phyloP scores from a whole-genome alignment of 1,140 invertebrate species.

The Saccostrea echinata region DNA sequence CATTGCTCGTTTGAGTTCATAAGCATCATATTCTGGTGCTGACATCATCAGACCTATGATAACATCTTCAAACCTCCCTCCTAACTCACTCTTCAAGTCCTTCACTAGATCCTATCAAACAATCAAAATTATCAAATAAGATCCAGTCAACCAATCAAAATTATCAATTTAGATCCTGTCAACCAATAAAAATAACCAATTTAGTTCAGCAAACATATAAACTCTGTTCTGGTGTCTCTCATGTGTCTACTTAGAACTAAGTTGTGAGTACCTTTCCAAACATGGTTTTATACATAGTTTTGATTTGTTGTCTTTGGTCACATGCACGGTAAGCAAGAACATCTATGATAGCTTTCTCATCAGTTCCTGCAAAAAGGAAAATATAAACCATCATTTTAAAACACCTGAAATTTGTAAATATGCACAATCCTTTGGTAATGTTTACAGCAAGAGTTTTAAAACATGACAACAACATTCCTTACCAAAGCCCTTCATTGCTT shows the following conservation, averaged over 20 bases:
- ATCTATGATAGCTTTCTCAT: constrained; percentile 95
- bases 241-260: background rate
- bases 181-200: background rate
- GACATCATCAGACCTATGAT: constrained; percentile 74
- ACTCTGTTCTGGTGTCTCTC: background rate
- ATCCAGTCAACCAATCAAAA: background rate
- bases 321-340: constrained; percentile 91
- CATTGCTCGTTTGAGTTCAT: constrained; percentile 78
- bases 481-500: constrained; percentile 80
- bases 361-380: constrained; percentile 83
- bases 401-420: constrained; percentile 3
- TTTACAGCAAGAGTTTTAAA: no score
- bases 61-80: constrained; percentile 77
- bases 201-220: background rate
- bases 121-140: background rate
- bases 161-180: background rate
- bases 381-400: background rate
- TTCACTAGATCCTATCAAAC: constrained; percentile 75
- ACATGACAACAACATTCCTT: constrained; percentile 8
- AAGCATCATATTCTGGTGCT: constrained; percentile 78
- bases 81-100: constrained; percentile 78
- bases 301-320: constrained; percentile 93
- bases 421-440: no score
- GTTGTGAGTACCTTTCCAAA: constrained; percentile 89
- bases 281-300: constrained; percentile 93